Evolutionary conservation across 2,113 vertebrate genomes (phyloP).

Genomic region (Tetraodon nigroviridis): DNA sequence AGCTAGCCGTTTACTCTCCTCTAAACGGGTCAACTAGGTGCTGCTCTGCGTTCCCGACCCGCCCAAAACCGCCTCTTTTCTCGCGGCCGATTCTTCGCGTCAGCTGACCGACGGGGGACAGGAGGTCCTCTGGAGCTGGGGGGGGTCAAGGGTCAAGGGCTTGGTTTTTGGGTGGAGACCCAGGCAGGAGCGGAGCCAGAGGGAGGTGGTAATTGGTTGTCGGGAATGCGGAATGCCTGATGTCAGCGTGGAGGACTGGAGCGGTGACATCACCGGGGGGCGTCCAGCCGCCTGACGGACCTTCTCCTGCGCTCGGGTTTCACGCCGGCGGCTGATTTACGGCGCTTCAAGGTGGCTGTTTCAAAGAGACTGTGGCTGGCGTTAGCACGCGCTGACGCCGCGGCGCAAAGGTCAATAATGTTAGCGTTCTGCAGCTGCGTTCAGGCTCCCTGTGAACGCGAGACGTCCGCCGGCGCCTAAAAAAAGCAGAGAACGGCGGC

Average conservation of each 20-base stretch:
- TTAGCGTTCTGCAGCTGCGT: not conserved
- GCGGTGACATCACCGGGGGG: conserved; percentile 25
- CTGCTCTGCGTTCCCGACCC: conserved; percentile 1
- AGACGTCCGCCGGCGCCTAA: too few relatives aligned
- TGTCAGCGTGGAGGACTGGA: conserved; percentile 37
- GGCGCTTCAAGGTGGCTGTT: conserved; percentile 26
- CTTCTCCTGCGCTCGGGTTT: conserved; percentile 42
- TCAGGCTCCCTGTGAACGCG: too few relatives aligned
- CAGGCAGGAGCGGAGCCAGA: conserved; percentile 39
- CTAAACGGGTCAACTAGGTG: not conserved
- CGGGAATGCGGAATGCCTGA: conserved; percentile 52
- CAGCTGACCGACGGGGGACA: conserved; percentile 42
- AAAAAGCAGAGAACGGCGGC: too few relatives aligned
- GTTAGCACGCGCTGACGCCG: conserved; percentile 21
- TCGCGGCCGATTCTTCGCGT: conserved; percentile 67
- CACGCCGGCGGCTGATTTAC: conserved; percentile 52
- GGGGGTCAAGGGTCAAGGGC: conserved; percentile 22
- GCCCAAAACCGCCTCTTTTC: conserved; percentile 51
- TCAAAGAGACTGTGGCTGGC: conserved; percentile 45
- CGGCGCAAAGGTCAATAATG: conserved; percentile 19
- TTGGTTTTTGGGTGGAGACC: conserved; percentile 37
- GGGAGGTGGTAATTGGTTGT: conserved; percentile 46
- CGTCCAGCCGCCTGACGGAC: too few relatives aligned
- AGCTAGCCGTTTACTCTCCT: not conserved
- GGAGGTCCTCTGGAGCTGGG: conserved; percentile 22